Percentiles rank a stretch among this genome's conserved stretches.
These are phyloP conservation scores for Apamea crenata DNA, from an alignment of 2,888 invertebrate species.

Conservation along the genomic window DNA sequence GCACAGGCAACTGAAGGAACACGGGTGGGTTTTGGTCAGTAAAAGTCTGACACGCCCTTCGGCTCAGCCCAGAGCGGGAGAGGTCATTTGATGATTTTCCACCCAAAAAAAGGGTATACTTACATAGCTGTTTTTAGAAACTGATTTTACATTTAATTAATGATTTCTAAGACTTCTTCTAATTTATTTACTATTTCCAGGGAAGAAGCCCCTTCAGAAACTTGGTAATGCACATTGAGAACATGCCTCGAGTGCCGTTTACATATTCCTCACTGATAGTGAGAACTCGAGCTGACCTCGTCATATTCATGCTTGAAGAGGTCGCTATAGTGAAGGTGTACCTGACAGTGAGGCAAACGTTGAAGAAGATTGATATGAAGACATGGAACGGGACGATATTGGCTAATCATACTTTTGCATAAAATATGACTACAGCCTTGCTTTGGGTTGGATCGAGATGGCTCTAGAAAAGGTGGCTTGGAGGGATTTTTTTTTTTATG, in stretches of 20 bases:
- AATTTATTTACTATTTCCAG: constrained; percentile 11
- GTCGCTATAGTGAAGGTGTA: constrained; percentile 31
- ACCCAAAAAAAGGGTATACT: neutral
- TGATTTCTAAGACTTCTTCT: neutral
- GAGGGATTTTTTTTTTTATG: too few species aligned
- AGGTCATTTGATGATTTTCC: too few species aligned
- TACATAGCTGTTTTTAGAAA: neutral
- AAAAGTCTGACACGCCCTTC: too few species aligned
- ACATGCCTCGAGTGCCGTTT: constrained; percentile 46
- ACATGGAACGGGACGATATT: constrained; percentile 41
- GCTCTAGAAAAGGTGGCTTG: too few species aligned
- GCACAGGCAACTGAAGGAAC: too few species aligned
- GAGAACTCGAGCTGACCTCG: constrained; percentile 38
- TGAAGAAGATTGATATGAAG: constrained; percentile 45
- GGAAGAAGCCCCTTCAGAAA: constrained; percentile 43
- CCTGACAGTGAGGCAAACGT: constrained; percentile 23
- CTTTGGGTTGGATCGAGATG: too few species aligned
- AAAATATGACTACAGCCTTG: neutral
- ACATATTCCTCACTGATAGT: constrained; percentile 52
- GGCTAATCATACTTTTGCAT: constrained; percentile 34
- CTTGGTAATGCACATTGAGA: constrained; percentile 41
- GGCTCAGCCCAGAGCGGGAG: too few species aligned
- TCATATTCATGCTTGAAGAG: constrained; percentile 14
- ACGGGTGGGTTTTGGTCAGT: too few species aligned
- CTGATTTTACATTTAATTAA: neutral